Base-by-base conservation (phyloP, 2,888 invertebrate species). In the Melanostoma mellinum region DNA sequence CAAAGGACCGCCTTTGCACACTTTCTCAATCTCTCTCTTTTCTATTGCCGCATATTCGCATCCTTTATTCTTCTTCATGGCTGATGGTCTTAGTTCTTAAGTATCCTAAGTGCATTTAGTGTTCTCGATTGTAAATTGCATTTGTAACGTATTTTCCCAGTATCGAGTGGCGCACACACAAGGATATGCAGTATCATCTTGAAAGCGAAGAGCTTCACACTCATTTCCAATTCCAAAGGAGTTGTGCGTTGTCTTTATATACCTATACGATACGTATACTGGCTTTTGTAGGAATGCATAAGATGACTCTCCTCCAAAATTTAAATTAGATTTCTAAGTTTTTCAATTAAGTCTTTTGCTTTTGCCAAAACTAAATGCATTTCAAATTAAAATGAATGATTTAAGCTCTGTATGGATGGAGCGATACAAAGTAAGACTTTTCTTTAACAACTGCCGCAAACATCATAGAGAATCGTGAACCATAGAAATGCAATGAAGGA, bases 241-340 rank as follows among this genome's bases (percentile, higher is more conserved):
- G 67, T 55, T 73, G 61, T 73, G 61, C 81, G 77, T 72, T 77
- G 60, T 68, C 76, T 50, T 63, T 63, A 38, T 20, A 20, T 20
- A 20, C 20, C 20, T 20, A 20, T 20, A 20, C 20, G 20, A 20
- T 20, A 20, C 20, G 20, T 20, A 20, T 20, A 20, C 20, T 1
- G 1, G 20, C 20, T 1, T 20, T 20, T 20, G 20, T 20, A 20
- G 20, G 20, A 20, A 20, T 20, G 20, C 20, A 20, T 20, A 20
- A 20, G 20, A 20, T 20, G 20, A 20, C 20, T 20, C 20, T 68
- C 67, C 55, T 55, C 44, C 35, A 44, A 67, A 68, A 77, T 82
- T 77, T 77, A 82, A 77, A 82, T 77, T 72, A 77, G 67, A 77
- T 82, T 77, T 63, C 67, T 77, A 82, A 82, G 81, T 82, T 82